Conservation (phyloP, 2,888 invertebrate species). For the Ophioninae sp. region DNA sequence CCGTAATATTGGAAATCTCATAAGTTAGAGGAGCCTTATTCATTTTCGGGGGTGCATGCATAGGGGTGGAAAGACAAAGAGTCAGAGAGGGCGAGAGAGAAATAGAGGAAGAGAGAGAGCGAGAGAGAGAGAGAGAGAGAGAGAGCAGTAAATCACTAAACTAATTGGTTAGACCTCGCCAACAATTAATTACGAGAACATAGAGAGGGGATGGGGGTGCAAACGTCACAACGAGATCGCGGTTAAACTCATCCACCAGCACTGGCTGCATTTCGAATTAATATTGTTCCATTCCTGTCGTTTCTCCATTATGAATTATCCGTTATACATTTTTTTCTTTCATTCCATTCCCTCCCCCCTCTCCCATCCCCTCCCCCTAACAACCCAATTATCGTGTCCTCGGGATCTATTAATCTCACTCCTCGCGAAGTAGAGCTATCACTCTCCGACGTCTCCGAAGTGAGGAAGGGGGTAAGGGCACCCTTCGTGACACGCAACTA, state of each 20-base stretch:
- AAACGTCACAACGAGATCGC: conserved; percentile 35
- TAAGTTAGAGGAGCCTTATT: conserved; percentile 36
- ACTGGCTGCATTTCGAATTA: conserved; percentile 34
- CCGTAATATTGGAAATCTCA: conserved; percentile 13
- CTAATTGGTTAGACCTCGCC: conserved; percentile 42
- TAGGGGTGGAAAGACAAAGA: neutral
- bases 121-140: neutral
- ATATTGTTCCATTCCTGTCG: conserved; percentile 9
- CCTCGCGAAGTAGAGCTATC: conserved; percentile 48
- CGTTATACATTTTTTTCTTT: neutral
- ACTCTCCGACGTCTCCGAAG: conserved; percentile 42
- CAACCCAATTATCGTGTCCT: conserved; percentile 43
- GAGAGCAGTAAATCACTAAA: conserved; percentile 45
- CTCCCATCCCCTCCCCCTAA: neutral
- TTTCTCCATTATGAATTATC: neutral
- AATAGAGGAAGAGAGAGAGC: too few species aligned
- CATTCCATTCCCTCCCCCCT: conserved; percentile 2
- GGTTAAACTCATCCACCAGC: conserved; percentile 7
- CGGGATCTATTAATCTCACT: conserved; percentile 49
- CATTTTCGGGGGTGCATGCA: conserved; percentile 5
- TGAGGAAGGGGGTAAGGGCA: conserved; percentile 18
- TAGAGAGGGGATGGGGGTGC: neutral
- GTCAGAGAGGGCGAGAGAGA: too few species aligned
- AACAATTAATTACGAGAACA: conserved; percentile 44
- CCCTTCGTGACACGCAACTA: conserved; percentile 54